Base-by-base conservation (phyloP, 2,797 vertebrate genomes). In the Nyctibius grandis region DNA sequence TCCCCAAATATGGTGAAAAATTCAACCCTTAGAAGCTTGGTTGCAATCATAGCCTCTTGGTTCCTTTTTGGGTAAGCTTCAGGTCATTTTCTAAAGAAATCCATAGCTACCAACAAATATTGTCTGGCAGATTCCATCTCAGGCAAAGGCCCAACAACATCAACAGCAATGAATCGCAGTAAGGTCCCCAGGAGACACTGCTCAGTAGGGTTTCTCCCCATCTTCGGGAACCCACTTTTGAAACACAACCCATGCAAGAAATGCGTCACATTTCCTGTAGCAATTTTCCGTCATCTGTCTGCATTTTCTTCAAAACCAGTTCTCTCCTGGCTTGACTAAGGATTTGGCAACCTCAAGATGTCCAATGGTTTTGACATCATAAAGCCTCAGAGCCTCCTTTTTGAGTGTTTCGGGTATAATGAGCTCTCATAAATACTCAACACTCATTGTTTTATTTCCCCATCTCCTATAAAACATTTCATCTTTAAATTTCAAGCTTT, bases 1-100 rank as follows among this genome's bases (percentile, higher is more conserved):
- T 45, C 90, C 74, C 96, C 96, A 96, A 95, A 96, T 97, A 96
- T 85, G 90, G 95, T 85, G 94, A 97, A 96, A 79, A 96, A 95
- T 76, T 63, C 40, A 50, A 92, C 64, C 51, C 40, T 76, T 74
- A 90, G 60, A 88, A 89, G n/a, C 63, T 78, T 73, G 63, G 82
- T 95, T 87, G 51, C 83, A 79, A 21, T 86, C 59, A 51, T 20
- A 85, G 83, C 23, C 11, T 85, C 77, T 88, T 76, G 74, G 90
- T 48, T 96, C 96, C 96, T 97, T 96, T 95, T 96, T 80, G 88
- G 85, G 95, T 74, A 95, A 95, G 61, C 47, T 89, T 95, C 63
- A 60, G 91, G 83, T 53, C 83, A 77, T 94, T 95, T 95, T 95
- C 74, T 93, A 28, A 79, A 95, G 91, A 94, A 95, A 95, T 42